Conservation (phyloP, 2,888 invertebrate species). For the Nasonia oneida region DNA sequence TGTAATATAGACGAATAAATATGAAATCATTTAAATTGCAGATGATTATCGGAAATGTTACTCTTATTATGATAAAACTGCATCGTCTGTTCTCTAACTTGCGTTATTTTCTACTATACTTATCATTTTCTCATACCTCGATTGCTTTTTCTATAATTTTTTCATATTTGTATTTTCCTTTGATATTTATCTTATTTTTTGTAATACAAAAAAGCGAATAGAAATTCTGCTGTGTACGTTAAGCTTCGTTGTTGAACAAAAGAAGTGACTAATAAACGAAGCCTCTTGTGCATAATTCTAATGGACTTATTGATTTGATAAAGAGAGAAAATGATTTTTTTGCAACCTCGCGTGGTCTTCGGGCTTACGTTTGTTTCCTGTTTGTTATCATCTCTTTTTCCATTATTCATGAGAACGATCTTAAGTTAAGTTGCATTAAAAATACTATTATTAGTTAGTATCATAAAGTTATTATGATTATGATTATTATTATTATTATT, state of each 20-base stretch:
- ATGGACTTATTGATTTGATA: constrained; percentile 40
- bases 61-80: constrained; percentile 35
- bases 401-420: constrained; percentile 54
- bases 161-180: constrained; percentile 46
- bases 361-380: constrained; percentile 54
- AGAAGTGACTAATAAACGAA: constrained; percentile 23
- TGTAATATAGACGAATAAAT: constrained; percentile 17
- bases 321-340: constrained; percentile 37
- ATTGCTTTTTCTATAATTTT: constrained; percentile 37
- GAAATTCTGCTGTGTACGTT: constrained; percentile 40
- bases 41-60: constrained; percentile 38
- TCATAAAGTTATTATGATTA: constrained; percentile 61
- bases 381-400: constrained; percentile 59
- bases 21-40: constrained; percentile 1
- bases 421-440: constrained; percentile 54
- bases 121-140: constrained; percentile 39
- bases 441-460: constrained; percentile 53
- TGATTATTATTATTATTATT: constrained; percentile 28
- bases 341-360: constrained; percentile 54
- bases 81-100: constrained; percentile 8
- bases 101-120: constrained; percentile 8
- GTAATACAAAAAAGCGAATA: constrained; percentile 19
- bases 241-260: constrained; percentile 45
- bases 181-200: constrained; percentile 35
- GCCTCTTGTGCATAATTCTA: constrained; percentile 37